phyloP scores from a whole-genome alignment of 2,888 invertebrate species.

The Stenurella melanura region DNA sequence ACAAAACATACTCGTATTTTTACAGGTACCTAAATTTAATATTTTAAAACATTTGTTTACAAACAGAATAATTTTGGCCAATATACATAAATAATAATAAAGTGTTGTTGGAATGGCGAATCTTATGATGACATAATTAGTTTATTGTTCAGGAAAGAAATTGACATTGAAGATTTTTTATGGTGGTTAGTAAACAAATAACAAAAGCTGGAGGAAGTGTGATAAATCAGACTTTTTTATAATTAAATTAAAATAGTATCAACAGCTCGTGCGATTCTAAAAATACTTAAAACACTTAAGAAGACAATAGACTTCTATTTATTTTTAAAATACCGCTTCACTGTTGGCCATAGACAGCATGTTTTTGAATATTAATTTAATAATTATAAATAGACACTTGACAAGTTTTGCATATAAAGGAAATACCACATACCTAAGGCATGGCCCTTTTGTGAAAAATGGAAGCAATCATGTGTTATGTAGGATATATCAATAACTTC shows the following conservation, averaged over 20 bases:
- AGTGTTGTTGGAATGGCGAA: not conserved
- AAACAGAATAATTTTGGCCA: not conserved
- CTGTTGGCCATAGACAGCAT: no score
- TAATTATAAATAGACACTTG: no score
- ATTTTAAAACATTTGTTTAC: not conserved
- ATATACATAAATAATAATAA: not conserved
- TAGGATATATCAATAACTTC: constrained; percentile 82
- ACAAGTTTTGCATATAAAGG: no score
- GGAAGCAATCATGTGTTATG: constrained; percentile 86
- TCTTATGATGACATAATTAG: not conserved
- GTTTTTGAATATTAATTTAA: no score
- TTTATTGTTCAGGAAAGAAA: not conserved
- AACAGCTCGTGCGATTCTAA: not conserved
- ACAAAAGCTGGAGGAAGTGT: not conserved
- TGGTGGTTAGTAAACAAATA: not conserved
- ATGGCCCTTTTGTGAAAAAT: constrained; percentile 88
- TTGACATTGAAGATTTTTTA: not conserved
- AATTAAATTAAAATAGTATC: not conserved
- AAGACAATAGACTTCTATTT: no score
- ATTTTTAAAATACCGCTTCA: no score
- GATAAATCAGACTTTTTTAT: not conserved
- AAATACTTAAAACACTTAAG: no score
- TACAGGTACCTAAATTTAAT: not conserved
- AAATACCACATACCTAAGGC: constrained; percentile 77
- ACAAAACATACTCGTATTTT: not conserved